Evolutionary conservation across 92 coral and sea anemone species (phyloP), one percentile per base, ranked within the genome.

Genomic region (Phenganax stokvisi): DNA sequence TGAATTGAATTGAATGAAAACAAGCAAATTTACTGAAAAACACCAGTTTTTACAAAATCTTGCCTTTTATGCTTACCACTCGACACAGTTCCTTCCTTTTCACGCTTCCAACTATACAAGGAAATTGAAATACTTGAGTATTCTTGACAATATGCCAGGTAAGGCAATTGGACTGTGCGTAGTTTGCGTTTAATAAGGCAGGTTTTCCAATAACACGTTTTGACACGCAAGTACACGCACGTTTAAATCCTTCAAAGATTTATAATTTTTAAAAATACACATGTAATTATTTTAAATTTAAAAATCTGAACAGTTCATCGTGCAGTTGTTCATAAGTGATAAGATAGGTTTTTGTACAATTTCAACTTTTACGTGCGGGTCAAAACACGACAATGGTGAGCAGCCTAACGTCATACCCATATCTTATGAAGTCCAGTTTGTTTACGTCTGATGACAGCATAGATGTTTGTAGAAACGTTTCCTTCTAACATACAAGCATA

Each of bases 51-150:
- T 16, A 16, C 17, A 20, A 20, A 20, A 20, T 20, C 25, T 20
- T 67, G 12, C 12, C 25, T 16, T 28, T 16, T 10, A 73, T 12
- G 54, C 83, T 63, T 64, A 79, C 83, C 47, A 53, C 52, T 79
- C 9, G 74, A 51, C 29, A 79, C 28, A 17, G 54, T 52, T 63
- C 83, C 83, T 62, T 79, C 83, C 9, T 52, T 30, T 79, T 79
- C 83, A 7, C 67, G 83, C 52, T 62, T 63, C 83, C 83, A 79
- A 60, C 83, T 79, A 54, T 27, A 76, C 25, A 56, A 56, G 62
- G 12, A 72, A 4, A 72, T 30, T 16, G 47, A 71, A 53, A 71
- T 37, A 53, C 47, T 47, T 37, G 47, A 37, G 47, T 37, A 37
- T 5, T 37, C 1, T 53, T 51, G 9, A 47, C 73, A 47, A 59